Evolutionary conservation across 92 coral and sea anemone genomes (phyloP).

Genomic region (Bergia puertoricense): DNA sequence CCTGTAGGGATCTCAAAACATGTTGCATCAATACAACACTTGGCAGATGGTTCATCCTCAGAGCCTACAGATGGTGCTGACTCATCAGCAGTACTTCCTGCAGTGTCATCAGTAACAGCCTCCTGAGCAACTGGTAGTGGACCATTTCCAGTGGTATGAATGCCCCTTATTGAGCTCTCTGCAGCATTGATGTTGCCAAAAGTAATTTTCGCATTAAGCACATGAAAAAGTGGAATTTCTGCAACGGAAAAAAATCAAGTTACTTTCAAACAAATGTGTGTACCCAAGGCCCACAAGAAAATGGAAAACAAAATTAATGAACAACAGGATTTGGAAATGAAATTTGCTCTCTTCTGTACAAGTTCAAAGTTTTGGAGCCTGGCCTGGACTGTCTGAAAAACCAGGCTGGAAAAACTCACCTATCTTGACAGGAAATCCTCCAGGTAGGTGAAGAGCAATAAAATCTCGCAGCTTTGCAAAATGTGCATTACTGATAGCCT

Average conservation of each 20-base stretch:
- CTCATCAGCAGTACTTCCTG: not conserved
- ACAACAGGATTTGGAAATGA: too few relatives aligned
- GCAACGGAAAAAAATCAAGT: conserved; percentile 12
- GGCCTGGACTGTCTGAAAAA: too few relatives aligned
- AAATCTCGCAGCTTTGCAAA: conserved; percentile 98
- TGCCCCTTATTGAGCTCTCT: conserved; percentile 71
- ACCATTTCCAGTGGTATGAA: conserved; percentile 47
- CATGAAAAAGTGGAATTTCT: conserved; percentile 99
- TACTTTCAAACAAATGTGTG: too few relatives aligned
- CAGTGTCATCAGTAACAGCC: conserved; percentile 13
- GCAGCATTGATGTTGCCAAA: conserved; percentile 92
- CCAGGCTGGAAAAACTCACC: conserved; percentile 47
- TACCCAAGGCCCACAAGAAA: too few relatives aligned
- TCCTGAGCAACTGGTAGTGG: conserved; percentile 44
- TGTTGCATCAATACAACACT: conserved; percentile 74
- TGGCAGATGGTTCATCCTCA: conserved; percentile 31
- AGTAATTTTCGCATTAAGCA: conserved; percentile 91
- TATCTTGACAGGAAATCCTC: conserved; percentile 98
- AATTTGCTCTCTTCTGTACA: too few relatives aligned
- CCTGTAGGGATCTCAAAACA: conserved; percentile 87
- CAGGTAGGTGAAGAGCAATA: conserved; percentile 90
- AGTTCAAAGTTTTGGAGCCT: not conserved
- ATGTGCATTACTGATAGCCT: conserved; percentile 99
- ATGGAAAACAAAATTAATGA: too few relatives aligned
- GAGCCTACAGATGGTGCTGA: conserved; percentile 1